A percentile compares a stretch with the other conserved stretches of the same genome.
These are phyloP conservation scores for Bombus difficillimus DNA, from an alignment of 1,140 invertebrate species.

Conservation along the genomic window DNA sequence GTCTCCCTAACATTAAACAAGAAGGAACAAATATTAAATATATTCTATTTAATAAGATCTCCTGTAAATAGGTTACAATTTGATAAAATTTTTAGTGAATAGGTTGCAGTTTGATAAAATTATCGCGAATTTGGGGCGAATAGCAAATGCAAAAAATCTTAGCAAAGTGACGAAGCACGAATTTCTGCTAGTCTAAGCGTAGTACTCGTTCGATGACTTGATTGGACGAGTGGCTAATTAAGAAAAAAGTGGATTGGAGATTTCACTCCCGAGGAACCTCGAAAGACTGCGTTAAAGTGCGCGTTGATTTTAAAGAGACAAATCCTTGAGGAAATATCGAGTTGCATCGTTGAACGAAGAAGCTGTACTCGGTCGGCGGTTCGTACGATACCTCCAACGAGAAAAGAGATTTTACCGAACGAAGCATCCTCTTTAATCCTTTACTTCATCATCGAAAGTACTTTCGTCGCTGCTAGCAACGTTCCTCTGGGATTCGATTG, in stretches of 20 bases:
- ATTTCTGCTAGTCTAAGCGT: background rate
- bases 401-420: background rate
- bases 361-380: background rate
- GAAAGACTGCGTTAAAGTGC: no score
- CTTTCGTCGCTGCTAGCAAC: no score
- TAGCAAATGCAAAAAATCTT: background rate
- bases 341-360: slow-evolving; percentile 34
- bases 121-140: background rate
- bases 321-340: background rate
- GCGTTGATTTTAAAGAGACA: background rate
- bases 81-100: background rate
- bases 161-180: background rate
- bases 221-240: background rate
- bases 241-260: background rate
- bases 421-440: background rate
- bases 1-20: background rate
- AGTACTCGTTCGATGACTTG: background rate
- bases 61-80: background rate
- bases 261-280: no score
- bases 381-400: background rate
- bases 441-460: background rate
- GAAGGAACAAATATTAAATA: background rate
- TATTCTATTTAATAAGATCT: background rate
- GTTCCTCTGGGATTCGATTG: background rate
- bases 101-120: background rate